Percentiles rank a stretch among this genome's conserved stretches.
Evolutionary conservation across 30 jellyfish, hydroid and myxozoan species (phyloP).

Genomic region (Nemopilema nomurai): DNA sequence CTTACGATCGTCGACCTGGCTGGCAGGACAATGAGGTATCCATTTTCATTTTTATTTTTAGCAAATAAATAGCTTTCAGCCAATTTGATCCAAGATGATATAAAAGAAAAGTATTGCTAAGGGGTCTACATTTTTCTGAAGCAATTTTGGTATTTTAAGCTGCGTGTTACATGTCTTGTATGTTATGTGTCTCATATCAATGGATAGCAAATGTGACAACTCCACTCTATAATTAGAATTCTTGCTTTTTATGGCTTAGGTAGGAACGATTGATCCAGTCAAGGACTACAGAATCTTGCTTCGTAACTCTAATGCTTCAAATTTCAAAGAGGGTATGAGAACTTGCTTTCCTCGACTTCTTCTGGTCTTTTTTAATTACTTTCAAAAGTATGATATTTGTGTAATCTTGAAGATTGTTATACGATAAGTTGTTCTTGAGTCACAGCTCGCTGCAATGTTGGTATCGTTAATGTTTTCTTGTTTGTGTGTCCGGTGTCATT

Average conservation of each 20-base stretch:
- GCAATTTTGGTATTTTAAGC: neutral
- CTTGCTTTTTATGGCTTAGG: conserved; percentile 47
- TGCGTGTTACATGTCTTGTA: neutral
- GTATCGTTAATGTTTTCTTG: neutral
- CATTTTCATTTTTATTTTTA: too few species aligned
- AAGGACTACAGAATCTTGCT: conserved; percentile 64
- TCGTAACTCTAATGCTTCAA: conserved; percentile 49
- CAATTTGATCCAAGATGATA: too few species aligned
- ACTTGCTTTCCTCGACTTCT: neutral
- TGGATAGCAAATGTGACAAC: too few species aligned
- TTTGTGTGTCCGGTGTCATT: too few species aligned
- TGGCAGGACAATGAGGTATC: too few species aligned
- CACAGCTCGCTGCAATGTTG: neutral
- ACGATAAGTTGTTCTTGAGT: neutral
- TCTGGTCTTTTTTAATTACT: too few species aligned
- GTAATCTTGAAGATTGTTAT: too few species aligned
- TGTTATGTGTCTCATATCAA: neutral
- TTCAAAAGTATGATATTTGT: too few species aligned
- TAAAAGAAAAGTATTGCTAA: too few species aligned
- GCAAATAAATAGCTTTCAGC: too few species aligned
- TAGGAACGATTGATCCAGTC: conserved; percentile 90
- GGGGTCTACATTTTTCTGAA: neutral
- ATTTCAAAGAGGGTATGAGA: conserved; percentile 34
- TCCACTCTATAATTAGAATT: neutral
- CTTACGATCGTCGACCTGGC: too few species aligned